Evolutionary conservation across 2,888 invertebrate genomes (phyloP).

Genomic region (Mystacides longicornis): DNA sequence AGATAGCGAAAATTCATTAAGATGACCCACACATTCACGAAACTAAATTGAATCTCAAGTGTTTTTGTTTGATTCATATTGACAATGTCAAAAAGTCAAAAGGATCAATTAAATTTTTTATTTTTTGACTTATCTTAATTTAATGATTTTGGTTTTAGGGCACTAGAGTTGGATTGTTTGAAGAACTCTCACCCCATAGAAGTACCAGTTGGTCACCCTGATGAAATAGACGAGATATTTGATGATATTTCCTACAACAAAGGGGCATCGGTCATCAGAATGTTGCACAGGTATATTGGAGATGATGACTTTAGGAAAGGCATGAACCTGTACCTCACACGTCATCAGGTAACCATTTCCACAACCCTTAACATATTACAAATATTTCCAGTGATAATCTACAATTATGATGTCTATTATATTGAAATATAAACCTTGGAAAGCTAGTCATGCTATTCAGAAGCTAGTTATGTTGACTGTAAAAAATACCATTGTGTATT

Average conservation of each 20-base stretch:
- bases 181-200: conserved; percentile 95
- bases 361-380: too few species aligned
- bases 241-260: conserved; percentile 96
- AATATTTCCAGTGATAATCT: too few species aligned
- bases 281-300: conserved; percentile 91
- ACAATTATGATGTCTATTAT: too few species aligned
- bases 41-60: too few species aligned
- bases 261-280: conserved; percentile 89
- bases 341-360: conserved; percentile 62
- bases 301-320: conserved; percentile 88
- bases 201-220: conserved; percentile 88
- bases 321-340: conserved; percentile 81
- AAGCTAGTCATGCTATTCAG: too few species aligned
- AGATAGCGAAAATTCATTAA: too few species aligned
- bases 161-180: conserved; percentile 78
- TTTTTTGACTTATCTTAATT: not conserved
- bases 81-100: not conserved
- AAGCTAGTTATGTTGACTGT: too few species aligned
- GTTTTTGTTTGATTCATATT: too few species aligned
- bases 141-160: conserved; percentile 42
- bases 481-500: too few species aligned
- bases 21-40: too few species aligned
- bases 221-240: conserved; percentile 95
- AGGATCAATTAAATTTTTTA: not conserved
- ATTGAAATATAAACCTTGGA: too few species aligned